Evolutionary conservation across 2,797 vertebrate genomes (phyloP).

Genomic region (Holocentrus rufus): DNA sequence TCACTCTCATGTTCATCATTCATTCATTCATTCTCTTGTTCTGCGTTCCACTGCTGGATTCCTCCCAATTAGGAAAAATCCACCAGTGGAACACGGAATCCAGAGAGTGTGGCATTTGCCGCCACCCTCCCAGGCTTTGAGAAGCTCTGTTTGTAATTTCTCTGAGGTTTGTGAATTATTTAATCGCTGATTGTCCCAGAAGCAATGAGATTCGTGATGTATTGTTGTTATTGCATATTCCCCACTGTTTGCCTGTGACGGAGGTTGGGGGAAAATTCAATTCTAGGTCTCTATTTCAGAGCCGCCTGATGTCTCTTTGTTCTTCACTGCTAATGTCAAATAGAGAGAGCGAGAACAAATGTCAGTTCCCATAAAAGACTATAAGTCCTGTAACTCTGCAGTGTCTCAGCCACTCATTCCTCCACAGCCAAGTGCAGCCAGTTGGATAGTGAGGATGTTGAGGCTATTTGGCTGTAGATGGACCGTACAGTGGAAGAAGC

Average conservation of each 20-base stretch:
- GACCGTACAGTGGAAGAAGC: not conserved
- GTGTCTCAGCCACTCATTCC: conserved; percentile 7
- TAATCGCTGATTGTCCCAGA: conserved; percentile 48
- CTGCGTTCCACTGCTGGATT: conserved; percentile 59
- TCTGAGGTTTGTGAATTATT: conserved; percentile 78
- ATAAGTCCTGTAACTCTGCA: not conserved
- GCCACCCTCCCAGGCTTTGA: conserved; percentile 52
- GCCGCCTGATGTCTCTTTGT: no score
- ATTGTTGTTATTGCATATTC: conserved; percentile 10
- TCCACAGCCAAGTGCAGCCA: not conserved
- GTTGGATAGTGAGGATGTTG: not conserved
- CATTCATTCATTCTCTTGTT: conserved; percentile 56
- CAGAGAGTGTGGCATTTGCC: not conserved
- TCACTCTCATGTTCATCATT: conserved; percentile 7
- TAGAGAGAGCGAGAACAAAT: no score
- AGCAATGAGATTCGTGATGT: not conserved
- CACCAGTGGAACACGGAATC: no score
- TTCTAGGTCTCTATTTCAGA: not conserved
- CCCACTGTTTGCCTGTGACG: not conserved
- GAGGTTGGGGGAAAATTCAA: not conserved
- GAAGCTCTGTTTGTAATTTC: conserved; percentile 61
- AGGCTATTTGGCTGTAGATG: not conserved
- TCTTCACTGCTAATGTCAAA: no score
- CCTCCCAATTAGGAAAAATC: conserved; percentile 28
- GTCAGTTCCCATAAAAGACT: not conserved